Conservation (phyloP, 2,797 vertebrate species). For the Coluber constrictor region DNA sequence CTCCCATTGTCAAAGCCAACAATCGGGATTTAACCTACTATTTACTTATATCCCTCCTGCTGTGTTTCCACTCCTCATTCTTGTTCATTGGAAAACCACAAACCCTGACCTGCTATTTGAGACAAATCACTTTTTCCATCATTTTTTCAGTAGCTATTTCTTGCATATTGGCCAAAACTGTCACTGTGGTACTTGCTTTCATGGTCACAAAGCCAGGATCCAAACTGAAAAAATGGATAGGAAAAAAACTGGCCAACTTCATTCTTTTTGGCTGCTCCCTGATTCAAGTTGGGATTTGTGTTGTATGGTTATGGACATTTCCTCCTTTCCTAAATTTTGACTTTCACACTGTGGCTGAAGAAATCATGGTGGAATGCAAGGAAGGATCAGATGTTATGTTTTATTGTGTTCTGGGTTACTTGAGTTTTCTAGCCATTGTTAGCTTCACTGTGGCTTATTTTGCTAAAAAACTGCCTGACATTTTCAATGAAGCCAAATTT, state of each 20-base stretch:
- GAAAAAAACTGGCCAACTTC: neutral
- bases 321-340: conserved; percentile 26
- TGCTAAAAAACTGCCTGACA: conserved; percentile 24
- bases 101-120: neutral
- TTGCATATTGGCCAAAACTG: conserved; percentile 28
- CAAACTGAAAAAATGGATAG: conserved; percentile 6
- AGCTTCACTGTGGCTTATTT: conserved; percentile 17
- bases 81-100: conserved; percentile 14
- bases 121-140: neutral
- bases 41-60: neutral
- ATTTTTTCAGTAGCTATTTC: conserved; percentile 22
- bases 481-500: conserved; percentile 7
- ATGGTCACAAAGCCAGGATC: conserved; percentile 19
- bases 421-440: conserved; percentile 30
- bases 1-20: conserved; percentile 12
- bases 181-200: conserved; percentile 24
- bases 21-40: neutral
- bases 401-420: conserved; percentile 13
- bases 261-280: neutral
- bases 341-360: neutral
- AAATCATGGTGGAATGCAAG: conserved; percentile 12
- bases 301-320: conserved; percentile 9
- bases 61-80: conserved; percentile 21
- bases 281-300: conserved; percentile 11
- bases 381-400: conserved; percentile 8